A percentile compares a stretch with the other conserved stretches of the same genome.
These are phyloP conservation scores for Cirrhinus mrigala DNA, from an alignment of 2,797 vertebrate species.

Conservation along the genomic window DNA sequence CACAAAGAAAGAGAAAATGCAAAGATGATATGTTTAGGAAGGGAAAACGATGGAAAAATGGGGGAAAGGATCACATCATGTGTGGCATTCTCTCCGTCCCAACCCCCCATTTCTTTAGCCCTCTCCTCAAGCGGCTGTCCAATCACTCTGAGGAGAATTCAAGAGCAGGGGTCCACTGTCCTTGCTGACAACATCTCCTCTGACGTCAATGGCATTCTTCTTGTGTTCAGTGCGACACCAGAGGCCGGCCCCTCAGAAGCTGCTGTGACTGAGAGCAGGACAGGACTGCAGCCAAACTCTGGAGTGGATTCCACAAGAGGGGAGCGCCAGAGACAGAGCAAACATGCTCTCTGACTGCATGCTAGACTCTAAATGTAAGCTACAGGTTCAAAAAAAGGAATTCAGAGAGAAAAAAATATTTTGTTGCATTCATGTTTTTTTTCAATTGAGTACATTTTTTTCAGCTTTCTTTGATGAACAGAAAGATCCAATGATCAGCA, in stretches of 20 bases:
- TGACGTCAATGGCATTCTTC: conserved; percentile 88
- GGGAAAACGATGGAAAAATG: no score
- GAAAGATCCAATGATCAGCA: no score
- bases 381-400: not conserved
- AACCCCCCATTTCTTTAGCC: conserved; percentile 13
- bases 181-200: conserved; percentile 81
- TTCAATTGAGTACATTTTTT: no score
- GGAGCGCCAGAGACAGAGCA: not conserved
- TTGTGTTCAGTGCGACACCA: conserved; percentile 81
- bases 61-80: conserved; percentile 23
- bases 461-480: no score
- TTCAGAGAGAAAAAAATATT: not conserved
- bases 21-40: not conserved
- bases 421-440: not conserved
- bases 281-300: conserved; percentile 67
- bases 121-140: conserved; percentile 42
- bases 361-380: no score
- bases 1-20: not conserved
- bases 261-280: conserved; percentile 67
- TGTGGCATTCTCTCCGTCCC: conserved; percentile 31
- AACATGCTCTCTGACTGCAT: not conserved
- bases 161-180: conserved; percentile 79
- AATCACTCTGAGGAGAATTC: conserved; percentile 66
- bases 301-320: conserved; percentile 66
- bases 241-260: conserved; percentile 78